Conservation (phyloP, 2,888 invertebrate genomes). For the Macrostomum cliftonense region DNA sequence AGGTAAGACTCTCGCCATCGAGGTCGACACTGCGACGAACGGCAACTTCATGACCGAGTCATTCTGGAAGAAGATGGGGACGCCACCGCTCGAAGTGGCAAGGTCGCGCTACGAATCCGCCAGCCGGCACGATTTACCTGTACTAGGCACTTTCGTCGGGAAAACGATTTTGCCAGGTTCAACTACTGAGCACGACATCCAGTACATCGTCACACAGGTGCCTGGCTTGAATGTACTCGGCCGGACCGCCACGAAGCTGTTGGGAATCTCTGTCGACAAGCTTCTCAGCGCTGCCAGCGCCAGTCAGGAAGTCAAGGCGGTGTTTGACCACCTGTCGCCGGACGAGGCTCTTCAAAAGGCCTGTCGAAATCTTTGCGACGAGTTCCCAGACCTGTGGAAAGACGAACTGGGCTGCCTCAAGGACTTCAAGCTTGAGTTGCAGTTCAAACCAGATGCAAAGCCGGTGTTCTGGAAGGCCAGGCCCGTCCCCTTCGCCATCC, state of each 20-base stretch:
- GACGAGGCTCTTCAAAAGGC: neutral
- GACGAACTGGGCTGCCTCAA: conserved; percentile 9
- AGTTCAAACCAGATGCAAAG: conserved; percentile 2
- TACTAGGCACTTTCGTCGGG: too few relatives aligned
- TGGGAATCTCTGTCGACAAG: conserved; percentile 1
- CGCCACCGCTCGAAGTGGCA: too few relatives aligned
- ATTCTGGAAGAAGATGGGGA: too few relatives aligned
- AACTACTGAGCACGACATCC: too few relatives aligned
- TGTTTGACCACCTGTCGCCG: conserved; percentile 2
- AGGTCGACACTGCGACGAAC: too few relatives aligned
- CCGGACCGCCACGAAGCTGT: conserved; percentile 6
- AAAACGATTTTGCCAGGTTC: too few relatives aligned
- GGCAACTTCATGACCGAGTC: too few relatives aligned
- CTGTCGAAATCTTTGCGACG: conserved; percentile 5
- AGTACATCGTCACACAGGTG: too few relatives aligned
- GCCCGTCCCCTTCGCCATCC: conserved; percentile 14
- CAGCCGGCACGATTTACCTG: neutral
- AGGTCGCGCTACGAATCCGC: too few relatives aligned
- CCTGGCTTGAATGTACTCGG: too few relatives aligned
- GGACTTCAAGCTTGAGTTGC: too few relatives aligned
- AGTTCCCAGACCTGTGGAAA: conserved; percentile 11
- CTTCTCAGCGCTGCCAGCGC: too few relatives aligned
- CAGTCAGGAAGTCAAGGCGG: neutral
- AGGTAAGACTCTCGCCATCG: neutral
- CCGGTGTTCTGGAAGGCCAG: conserved; percentile 15